Evolutionary conservation across 2,797 vertebrate species (phyloP).

Genomic region (Hemitrygon akajei): DNA sequence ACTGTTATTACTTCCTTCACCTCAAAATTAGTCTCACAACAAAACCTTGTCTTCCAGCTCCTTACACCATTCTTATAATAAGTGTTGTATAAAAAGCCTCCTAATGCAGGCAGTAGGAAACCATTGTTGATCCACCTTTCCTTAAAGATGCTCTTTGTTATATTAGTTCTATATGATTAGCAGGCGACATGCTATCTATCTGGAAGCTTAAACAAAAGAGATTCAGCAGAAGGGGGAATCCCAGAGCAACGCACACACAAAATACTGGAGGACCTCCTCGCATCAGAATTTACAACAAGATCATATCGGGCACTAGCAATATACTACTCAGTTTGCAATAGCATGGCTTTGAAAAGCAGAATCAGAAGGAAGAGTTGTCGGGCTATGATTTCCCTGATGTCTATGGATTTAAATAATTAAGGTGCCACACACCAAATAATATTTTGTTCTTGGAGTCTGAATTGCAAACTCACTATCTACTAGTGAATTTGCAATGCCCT

Average conservation of each 20-base stretch:
- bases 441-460: too few relatives aligned
- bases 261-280: too few relatives aligned
- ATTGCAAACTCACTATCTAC: too few relatives aligned
- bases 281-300: neutral
- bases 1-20: neutral
- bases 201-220: slow-evolving; percentile 36
- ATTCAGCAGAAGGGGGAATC: too few relatives aligned
- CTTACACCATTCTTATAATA: neutral
- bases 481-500: too few relatives aligned
- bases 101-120: neutral
- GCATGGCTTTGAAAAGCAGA: neutral
- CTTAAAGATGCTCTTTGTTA: slow-evolving; percentile 44
- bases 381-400: too few relatives aligned
- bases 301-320: too few relatives aligned
- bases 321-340: too few relatives aligned
- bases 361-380: too few relatives aligned
- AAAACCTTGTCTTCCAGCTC: neutral
- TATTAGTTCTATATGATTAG: slow-evolving; percentile 48
- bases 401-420: too few relatives aligned
- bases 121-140: slow-evolving; percentile 46
- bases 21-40: neutral
- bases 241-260: too few relatives aligned
- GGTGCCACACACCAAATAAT: too few relatives aligned
- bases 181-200: slow-evolving; percentile 41
- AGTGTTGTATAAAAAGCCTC: neutral